Evolutionary conservation across 2,113 vertebrate species (phyloP).

Genomic region (Haplochromis burtoni): DNA sequence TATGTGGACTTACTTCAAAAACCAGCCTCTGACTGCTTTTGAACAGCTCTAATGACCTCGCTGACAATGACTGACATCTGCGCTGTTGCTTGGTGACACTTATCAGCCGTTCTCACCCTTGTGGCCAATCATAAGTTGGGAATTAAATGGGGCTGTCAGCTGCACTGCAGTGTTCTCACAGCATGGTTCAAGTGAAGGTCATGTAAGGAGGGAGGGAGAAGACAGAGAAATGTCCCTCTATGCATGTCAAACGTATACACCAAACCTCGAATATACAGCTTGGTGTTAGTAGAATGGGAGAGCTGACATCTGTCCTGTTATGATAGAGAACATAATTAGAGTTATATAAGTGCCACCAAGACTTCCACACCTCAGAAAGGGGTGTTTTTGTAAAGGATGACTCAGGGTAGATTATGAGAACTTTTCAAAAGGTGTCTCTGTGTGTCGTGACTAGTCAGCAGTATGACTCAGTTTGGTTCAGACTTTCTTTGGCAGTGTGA

Average conservation of each 20-base stretch:
- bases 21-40: neutral
- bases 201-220: neutral
- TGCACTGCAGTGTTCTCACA: neutral
- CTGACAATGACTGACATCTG: slow-evolving; percentile 13
- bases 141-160: slow-evolving; percentile 2
- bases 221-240: neutral
- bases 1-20: neutral
- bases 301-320: neutral
- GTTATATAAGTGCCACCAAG: neutral
- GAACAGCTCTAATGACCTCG: neutral
- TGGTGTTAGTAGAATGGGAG: neutral
- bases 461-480: neutral
- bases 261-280: neutral
- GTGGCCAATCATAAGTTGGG: neutral
- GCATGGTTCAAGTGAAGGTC: slow-evolving; percentile 21
- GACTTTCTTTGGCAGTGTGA: neutral
- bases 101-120: neutral
- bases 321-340: neutral
- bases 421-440: neutral
- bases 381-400: neutral
- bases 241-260: neutral
- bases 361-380: neutral
- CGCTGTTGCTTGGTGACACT: neutral
- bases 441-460: neutral
- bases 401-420: neutral